A percentile compares a stretch with the other conserved stretches of the same genome.
These are phyloP conservation scores for Eurosta solidaginis DNA, from an alignment of 1,140 invertebrate species.

Conservation along the genomic window DNA sequence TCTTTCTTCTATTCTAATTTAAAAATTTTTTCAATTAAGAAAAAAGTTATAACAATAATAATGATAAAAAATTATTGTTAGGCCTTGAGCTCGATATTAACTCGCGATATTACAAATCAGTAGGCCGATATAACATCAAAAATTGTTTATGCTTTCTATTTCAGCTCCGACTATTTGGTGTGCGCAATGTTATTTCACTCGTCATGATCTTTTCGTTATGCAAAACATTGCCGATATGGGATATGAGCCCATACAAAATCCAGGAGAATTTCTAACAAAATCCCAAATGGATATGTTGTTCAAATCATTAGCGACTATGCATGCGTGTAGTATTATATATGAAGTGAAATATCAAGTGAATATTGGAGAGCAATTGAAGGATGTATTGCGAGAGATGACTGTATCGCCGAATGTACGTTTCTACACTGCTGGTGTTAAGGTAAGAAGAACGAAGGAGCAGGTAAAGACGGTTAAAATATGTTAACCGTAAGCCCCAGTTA, in stretches of 20 bases:
- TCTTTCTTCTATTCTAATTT: no score
- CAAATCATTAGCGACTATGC: constrained; percentile 55
- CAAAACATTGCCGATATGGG: constrained; percentile 56
- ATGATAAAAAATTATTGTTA: no score
- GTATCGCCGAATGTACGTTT: constrained; percentile 44
- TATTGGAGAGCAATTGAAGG: constrained; percentile 53
- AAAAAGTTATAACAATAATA: no score
- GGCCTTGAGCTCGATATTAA: no score
- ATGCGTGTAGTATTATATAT: constrained; percentile 55
- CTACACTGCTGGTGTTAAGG: constrained; percentile 48
- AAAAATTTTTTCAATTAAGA: no score
- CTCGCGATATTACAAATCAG: no score
- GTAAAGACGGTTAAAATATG: no score
- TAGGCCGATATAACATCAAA: background rate
- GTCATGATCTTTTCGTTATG: constrained; percentile 58
- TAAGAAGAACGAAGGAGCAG: no score
- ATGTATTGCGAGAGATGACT: constrained; percentile 46
- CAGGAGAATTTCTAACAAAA: constrained; percentile 41
- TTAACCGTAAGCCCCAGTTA: no score
- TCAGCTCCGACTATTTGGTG: constrained; percentile 51
- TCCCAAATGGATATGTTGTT: constrained; percentile 48
- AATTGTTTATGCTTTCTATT: background rate
- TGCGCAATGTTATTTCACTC: constrained; percentile 55
- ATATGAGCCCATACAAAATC: constrained; percentile 44
- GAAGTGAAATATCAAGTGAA: constrained; percentile 43